These are phyloP conservation scores for Chromis chromis DNA, from an alignment of 2,797 vertebrate species.

Conservation along the genomic window DNA sequence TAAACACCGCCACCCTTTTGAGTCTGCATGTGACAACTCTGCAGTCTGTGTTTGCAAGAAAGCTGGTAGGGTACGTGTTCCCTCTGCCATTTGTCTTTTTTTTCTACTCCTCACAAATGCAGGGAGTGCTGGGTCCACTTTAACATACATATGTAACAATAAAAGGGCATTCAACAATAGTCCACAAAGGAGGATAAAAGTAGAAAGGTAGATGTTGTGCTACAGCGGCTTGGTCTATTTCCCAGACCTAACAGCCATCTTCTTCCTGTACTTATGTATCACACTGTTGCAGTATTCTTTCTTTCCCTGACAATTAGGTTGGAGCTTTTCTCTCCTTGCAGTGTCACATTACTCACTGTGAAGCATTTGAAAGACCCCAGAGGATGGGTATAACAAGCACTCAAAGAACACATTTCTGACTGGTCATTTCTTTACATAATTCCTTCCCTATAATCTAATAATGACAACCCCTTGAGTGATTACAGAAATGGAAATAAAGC, in stretches of 20 bases:
- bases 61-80: constrained; percentile 39
- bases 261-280: constrained; percentile 8
- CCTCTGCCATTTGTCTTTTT: constrained; percentile 40
- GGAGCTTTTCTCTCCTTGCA: constrained; percentile 20
- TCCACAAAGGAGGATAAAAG: constrained; percentile 36
- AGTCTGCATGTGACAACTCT: constrained; percentile 80
- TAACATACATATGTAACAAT: constrained; percentile 35
- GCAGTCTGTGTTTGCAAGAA: constrained; percentile 51
- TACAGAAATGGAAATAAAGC: constrained; percentile 64
- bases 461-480: constrained; percentile 63
- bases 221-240: constrained; percentile 25
- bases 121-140: constrained; percentile 46
- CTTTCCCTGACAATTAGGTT: constrained; percentile 22
- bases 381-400: background rate
- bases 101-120: constrained; percentile 40
- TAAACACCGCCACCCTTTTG: constrained; percentile 78
- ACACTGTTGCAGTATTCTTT: background rate
- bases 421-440: constrained; percentile 42
- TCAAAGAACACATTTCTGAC: constrained; percentile 34
- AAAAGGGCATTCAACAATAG: constrained; percentile 30
- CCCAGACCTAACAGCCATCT: constrained; percentile 17
- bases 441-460: constrained; percentile 56
- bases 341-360: constrained; percentile 17
- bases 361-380: constrained; percentile 9
- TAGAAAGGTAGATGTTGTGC: constrained; percentile 22